Base-by-base conservation (phyloP, 2,888 invertebrate species). In the Dynastes hyllus region DNA sequence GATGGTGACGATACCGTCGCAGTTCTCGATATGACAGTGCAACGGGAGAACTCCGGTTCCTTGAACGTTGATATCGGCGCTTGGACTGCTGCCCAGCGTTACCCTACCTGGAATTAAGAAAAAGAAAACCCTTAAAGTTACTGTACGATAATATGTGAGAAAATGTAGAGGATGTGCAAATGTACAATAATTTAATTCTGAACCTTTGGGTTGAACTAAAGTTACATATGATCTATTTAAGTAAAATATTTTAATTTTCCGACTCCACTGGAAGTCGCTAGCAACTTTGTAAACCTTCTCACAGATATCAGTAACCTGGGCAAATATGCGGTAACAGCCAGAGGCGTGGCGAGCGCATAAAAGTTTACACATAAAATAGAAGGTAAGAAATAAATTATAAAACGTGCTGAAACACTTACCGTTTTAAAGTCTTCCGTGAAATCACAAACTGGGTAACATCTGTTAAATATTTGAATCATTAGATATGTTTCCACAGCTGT, bases 21-120 rank as follows among this genome's bases (percentile, higher is more conserved):
- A 93, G 89, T 96, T 95, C 88, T 97, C 96, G 81, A 97, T 95
- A 85, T 94, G 94, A 87, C 97, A 97, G 89, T 97, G 97, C 67
- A 95, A 91, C 80, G 93, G 92, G 81, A 95, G 94, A 37, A 97
- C 96, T 2, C 96, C 97, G 0, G 95, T 93, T n/a, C 97, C 97
- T 84, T 94, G 93, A 29, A 97, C 92, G 82, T 94, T 92, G 83
- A 98, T 95, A 88, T 97, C 97, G 85, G 95, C 96, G 85, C 93
- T 93, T 77, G 93, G 92, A 82, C 94, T 93, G 80, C 95, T 94
- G 79, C 96, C 96, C 81, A 97, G 92, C 22, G 95, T 94, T 70
- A 96, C 94, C 82, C 95, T 93, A 82, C 97, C 97, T 97, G 90
- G 66, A 91, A 91, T 79, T 2, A n/a, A 5, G 5, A 53, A 53